Conservation (phyloP, 1,140 invertebrate species). For the Potamilus streckersoni region DNA sequence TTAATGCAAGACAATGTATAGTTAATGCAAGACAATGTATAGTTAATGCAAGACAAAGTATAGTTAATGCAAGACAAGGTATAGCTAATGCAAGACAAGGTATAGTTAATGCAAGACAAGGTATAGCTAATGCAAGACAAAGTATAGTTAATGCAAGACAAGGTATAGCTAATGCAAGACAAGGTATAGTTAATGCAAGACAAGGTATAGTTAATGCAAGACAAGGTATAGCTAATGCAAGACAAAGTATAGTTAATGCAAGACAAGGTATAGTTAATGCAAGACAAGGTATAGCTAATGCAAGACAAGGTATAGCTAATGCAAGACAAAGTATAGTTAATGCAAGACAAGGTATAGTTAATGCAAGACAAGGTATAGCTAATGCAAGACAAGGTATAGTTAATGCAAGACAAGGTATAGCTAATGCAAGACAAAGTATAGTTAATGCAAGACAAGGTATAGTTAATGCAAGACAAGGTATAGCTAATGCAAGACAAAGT, state of each 20-base stretch:
- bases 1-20: conserved; percentile 64
- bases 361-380: conserved; percentile 16
- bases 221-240: too few relatives aligned
- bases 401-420: not conserved
- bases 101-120: conserved; percentile 18
- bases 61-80: not conserved
- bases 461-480: not conserved
- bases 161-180: conserved; percentile 41
- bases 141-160: conserved; percentile 65
- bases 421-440: too few relatives aligned
- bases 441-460: conserved; percentile 65
- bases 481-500: conserved; percentile 64
- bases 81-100: conserved; percentile 63
- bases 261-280: conserved; percentile 56
- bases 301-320: conserved; percentile 61
- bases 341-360: conserved; percentile 62
- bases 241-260: too few relatives aligned
- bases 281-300: conserved; percentile 31
- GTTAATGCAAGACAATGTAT: not conserved
- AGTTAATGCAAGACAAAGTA: conserved; percentile 66
- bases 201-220: conserved; percentile 48
- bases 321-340: conserved; percentile 20
- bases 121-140: too few relatives aligned
- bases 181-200: conserved; percentile 54
- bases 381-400: conserved; percentile 62